Conservation (phyloP, 2,888 invertebrate species). For the Strigamia crassipes region DNA sequence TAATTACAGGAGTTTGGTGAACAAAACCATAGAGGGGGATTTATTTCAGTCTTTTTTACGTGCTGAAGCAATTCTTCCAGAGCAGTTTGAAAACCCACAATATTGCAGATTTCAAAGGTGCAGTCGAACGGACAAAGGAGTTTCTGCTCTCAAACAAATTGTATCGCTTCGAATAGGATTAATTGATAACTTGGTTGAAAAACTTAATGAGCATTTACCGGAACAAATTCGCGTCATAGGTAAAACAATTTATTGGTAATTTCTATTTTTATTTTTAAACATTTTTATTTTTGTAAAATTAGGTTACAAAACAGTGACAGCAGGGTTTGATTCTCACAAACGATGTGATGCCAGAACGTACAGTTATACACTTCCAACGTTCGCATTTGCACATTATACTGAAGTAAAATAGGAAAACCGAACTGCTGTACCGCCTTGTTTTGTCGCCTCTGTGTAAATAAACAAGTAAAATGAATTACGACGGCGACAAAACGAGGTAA, state of each 20-base stretch:
- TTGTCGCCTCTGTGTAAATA: no score
- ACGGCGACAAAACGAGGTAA: no score
- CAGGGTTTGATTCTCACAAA: conserved; percentile 91
- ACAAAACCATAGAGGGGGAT: conserved; percentile 90
- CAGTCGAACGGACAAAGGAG: conserved; percentile 96
- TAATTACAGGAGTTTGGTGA: conserved; percentile 73
- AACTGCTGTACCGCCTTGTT: background rate
- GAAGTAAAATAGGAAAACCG: conserved; percentile 59
- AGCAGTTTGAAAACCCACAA: conserved; percentile 78
- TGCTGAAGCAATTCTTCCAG: conserved; percentile 78
- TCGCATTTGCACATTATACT: conserved; percentile 73
- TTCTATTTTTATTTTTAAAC: conserved; percentile 22
- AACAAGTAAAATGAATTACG: no score
- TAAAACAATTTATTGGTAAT: conserved; percentile 50
- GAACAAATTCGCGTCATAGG: conserved; percentile 83
- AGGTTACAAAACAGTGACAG: conserved; percentile 78
- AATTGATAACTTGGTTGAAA: conserved; percentile 63
- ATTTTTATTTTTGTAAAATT: background rate
- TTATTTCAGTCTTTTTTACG: conserved; percentile 79
- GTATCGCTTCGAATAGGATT: conserved; percentile 82
- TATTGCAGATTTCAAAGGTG: conserved; percentile 89
- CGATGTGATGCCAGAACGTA: conserved; percentile 92
- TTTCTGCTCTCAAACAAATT: conserved; percentile 87
- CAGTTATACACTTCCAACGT: conserved; percentile 88
- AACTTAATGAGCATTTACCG: conserved; percentile 80